phyloP scores from a whole-genome alignment of 2,113 vertebrate species.

The Axis porcinus region DNA sequence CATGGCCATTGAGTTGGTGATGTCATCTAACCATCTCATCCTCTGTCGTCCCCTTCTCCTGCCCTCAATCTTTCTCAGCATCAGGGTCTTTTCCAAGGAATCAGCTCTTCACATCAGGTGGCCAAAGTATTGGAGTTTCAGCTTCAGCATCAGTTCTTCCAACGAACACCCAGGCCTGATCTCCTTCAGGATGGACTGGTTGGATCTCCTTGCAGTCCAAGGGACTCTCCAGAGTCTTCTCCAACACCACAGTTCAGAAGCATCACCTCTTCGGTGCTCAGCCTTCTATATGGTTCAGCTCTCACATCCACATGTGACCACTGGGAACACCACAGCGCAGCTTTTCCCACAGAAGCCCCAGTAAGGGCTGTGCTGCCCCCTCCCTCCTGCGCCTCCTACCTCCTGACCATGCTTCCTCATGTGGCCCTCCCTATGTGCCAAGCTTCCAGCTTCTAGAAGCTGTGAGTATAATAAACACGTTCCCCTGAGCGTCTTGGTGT shows the following conservation, averaged over 20 bases:
- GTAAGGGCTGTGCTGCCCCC: accelerated
- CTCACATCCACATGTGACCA: background rate
- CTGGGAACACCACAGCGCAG: background rate
- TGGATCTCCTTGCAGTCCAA: background rate
- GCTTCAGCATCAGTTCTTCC: background rate
- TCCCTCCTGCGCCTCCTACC: background rate
- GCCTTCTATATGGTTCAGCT: background rate
- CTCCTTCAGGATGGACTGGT: background rate
- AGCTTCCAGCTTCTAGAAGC: background rate
- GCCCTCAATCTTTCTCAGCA: background rate
- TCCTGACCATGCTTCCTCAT: too few relatives aligned
- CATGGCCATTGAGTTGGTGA: background rate
- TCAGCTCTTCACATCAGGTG: background rate
- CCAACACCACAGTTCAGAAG: background rate
- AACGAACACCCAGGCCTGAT: background rate
- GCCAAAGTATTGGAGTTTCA: background rate
- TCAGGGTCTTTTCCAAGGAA: background rate
- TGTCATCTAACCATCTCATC: background rate
- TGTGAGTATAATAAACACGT: too few relatives aligned
- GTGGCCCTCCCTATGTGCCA: accelerated
- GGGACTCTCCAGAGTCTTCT: background rate
- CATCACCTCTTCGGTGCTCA: background rate
- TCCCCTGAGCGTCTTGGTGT: background rate
- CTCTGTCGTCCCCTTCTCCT: background rate
- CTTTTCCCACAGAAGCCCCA: background rate